Percentiles rank a stretch among this genome's conserved stretches.
These are phyloP conservation scores for Regulus satrapa DNA, from an alignment of 2,113 vertebrate genomes.

Conservation along the genomic window DNA sequence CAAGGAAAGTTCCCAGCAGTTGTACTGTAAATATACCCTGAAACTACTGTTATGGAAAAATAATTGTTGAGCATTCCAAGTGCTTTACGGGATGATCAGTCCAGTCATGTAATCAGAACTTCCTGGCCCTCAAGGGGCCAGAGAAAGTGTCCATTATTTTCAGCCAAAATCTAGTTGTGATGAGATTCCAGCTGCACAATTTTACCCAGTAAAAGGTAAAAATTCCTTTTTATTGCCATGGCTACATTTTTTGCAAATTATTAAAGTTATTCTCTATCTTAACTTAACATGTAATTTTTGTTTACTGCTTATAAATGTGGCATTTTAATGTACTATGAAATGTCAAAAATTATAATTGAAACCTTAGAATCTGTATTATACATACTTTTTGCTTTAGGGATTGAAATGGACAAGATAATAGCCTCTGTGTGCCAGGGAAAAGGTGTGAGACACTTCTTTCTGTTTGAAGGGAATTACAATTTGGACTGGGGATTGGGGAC, in stretches of 20 bases:
- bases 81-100: not conserved
- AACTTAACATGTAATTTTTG: not conserved
- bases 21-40: conserved; percentile 1
- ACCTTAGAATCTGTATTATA: not conserved
- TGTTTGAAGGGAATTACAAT: not conserved
- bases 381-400: not conserved
- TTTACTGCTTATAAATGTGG: not conserved
- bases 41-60: not conserved
- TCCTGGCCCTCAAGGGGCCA: not conserved
- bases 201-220: not conserved
- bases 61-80: not conserved
- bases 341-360: not conserved
- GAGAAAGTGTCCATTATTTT: not conserved
- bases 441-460: not conserved
- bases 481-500: not conserved
- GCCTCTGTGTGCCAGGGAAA: not conserved
- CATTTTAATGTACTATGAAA: not conserved
- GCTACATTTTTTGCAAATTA: not conserved
- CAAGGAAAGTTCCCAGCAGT: not conserved
- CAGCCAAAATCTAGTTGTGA: not conserved
- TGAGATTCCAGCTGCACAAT: not conserved
- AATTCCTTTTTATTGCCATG: not conserved
- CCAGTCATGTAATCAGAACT: not conserved
- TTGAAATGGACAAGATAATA: not conserved
- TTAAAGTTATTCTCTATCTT: not conserved